phyloP scores from a whole-genome alignment of 2,113 vertebrate species.

The Malaclemys terrapin region DNA sequence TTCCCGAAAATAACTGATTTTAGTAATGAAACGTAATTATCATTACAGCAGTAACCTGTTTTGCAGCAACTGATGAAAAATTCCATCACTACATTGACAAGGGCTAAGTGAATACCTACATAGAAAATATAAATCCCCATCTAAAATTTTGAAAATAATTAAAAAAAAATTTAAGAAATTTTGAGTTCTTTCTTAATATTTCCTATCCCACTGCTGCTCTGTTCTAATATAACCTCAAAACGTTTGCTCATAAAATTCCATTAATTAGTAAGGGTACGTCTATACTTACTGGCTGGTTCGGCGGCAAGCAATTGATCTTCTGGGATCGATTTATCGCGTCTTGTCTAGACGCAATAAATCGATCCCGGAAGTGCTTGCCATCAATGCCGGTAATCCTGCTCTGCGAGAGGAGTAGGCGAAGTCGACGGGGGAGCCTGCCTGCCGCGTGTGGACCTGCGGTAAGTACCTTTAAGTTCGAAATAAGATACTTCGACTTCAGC shows the following conservation, averaged over 20 bases:
- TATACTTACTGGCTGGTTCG: too few species aligned
- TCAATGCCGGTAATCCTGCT: too few species aligned
- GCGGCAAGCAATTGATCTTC: too few species aligned
- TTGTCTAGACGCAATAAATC: too few species aligned
- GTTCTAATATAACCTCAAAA: background rate
- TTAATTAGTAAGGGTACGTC: background rate
- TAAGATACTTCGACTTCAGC: too few species aligned
- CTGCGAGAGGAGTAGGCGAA: too few species aligned
- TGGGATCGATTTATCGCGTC: too few species aligned
- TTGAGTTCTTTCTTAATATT: background rate
- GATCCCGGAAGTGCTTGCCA: too few species aligned
- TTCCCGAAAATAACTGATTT: background rate
- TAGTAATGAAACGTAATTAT: background rate
- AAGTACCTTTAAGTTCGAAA: too few species aligned
- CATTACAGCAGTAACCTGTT: background rate
- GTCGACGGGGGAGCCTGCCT: too few species aligned
- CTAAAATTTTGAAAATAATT: background rate
- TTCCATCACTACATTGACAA: background rate
- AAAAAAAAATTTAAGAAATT: background rate
- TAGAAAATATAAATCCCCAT: background rate
- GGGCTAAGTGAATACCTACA: background rate
- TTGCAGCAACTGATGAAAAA: background rate
- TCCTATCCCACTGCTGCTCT: background rate
- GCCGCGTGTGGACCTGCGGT: too few species aligned
- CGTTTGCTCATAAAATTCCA: background rate